Evolutionary conservation across 1,140 invertebrate species (phyloP).

Genomic region (Heliothis subflexa): DNA sequence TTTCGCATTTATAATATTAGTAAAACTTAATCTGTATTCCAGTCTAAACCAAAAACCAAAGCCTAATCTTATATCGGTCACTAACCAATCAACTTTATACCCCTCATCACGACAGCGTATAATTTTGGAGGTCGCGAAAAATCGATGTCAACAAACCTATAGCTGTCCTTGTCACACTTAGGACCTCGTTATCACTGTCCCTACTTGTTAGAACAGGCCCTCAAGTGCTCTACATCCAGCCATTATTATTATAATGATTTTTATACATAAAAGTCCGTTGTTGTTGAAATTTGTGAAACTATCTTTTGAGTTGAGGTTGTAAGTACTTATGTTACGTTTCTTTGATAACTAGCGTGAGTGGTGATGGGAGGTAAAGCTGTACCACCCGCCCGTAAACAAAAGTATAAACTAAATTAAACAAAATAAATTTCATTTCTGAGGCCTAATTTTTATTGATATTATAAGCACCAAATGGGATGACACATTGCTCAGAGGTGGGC

Average conservation of each 20-base stretch:
- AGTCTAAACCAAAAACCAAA: neutral
- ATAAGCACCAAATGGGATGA: too few species aligned
- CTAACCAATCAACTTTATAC: neutral
- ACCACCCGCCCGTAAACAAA: too few species aligned
- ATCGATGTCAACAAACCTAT: conserved; percentile 26
- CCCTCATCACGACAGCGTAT: conserved; percentile 14
- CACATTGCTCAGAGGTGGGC: too few species aligned
- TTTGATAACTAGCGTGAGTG: too few species aligned
- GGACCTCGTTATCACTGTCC: conserved; percentile 13
- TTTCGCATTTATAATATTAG: too few species aligned
- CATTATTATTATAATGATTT: conserved; percentile 31
- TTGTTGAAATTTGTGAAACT: conserved; percentile 2
- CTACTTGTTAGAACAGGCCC: conserved; percentile 1
- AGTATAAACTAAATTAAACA: too few species aligned
- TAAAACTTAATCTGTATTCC: too few species aligned
- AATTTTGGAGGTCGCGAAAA: conserved; percentile 24
- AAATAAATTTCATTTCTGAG: too few species aligned
- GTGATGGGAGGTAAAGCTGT: too few species aligned
- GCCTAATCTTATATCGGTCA: neutral
- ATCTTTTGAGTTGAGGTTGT: neutral
- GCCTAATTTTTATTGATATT: too few species aligned
- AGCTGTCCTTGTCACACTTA: neutral
- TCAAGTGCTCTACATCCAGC: conserved; percentile 1
- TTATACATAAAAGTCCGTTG: conserved; percentile 4
- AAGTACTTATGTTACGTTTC: neutral